These are phyloP conservation scores for Deroplatys truncata DNA, from an alignment of 2,888 invertebrate genomes.

Conservation along the genomic window DNA sequence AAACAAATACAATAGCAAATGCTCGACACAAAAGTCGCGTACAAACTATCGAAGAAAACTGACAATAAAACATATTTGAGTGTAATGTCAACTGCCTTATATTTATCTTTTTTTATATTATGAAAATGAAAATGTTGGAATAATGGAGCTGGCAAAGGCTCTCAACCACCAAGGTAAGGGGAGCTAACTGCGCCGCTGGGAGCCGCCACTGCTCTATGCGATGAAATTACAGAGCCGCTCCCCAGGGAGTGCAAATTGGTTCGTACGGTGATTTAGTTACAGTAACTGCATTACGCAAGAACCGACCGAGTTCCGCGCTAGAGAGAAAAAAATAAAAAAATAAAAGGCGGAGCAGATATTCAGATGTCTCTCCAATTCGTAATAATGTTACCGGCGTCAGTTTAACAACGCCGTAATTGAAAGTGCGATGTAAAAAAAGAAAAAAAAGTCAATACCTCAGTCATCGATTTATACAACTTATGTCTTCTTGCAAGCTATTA, in stretches of 20 bases:
- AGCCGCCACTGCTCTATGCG: not conserved
- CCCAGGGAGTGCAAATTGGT: not conserved
- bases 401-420: not conserved
- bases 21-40: too few species aligned
- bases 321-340: not conserved
- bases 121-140: too few species aligned
- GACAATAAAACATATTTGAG: too few species aligned
- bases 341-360: not conserved
- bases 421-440: not conserved
- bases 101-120: too few species aligned
- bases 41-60: too few species aligned
- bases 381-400: not conserved
- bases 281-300: not conserved
- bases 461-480: not conserved
- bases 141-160: not conserved
- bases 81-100: too few species aligned
- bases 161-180: not conserved
- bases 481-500: not conserved
- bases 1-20: too few species aligned
- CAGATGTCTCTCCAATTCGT: not conserved
- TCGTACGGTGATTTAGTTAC: not conserved
- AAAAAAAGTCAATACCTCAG: not conserved
- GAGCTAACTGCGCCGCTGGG: not conserved
- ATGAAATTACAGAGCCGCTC: not conserved
- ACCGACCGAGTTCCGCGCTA: not conserved